Base-by-base conservation (phyloP, 2,113 vertebrate genomes). In the Onychostoma macrolepis region DNA sequence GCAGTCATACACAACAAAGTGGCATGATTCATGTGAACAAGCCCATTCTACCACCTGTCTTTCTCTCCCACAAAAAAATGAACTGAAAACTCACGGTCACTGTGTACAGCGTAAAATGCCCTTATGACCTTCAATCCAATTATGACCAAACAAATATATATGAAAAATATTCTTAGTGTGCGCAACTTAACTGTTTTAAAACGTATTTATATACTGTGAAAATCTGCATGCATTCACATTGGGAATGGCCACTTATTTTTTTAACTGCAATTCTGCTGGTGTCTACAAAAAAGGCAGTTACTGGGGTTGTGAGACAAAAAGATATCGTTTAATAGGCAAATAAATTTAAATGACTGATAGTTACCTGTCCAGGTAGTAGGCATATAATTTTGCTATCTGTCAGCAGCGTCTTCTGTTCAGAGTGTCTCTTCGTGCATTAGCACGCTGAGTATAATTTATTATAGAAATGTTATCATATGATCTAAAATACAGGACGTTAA, bases 361-460 rank as follows among this genome's bases (percentile, higher is more conserved):
- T 99, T 99, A 99, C 98, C 98, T 99, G 97, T 99, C 97, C 97
- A 96, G 96, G 97, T 95, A 97, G 98, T 96, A 98, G 98, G 96
- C 97, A 98, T 99, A 98, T 97, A 97, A 98, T 99, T 99, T 99
- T 99, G 98, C 97, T 99, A 99, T 99, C 96, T 97, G 97, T 99
- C 98, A 98, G 98, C 96, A 99, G 98, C 96, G 97, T 99, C 98
- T 97, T 99, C 98, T 95, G 97, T 99, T 99, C 97, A 98, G 91
- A 89, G 91, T 89, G 97, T 99, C 97, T 99, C 98, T 99, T 99
- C 98, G 97, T 98, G 98, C 97, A 97, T 97, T 97, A 99, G 98
- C 98, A 99, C 98, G 98, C 98, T 99, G 98, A 99, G 98, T 99
- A 97, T 98, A 97, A 99, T 99, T 99, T 97, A 99, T 99, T 99